Evolutionary conservation across 2,113 vertebrate genomes (phyloP), one percentile per base, ranked within the genome.

Genomic region (Nanorana parkeri): DNA sequence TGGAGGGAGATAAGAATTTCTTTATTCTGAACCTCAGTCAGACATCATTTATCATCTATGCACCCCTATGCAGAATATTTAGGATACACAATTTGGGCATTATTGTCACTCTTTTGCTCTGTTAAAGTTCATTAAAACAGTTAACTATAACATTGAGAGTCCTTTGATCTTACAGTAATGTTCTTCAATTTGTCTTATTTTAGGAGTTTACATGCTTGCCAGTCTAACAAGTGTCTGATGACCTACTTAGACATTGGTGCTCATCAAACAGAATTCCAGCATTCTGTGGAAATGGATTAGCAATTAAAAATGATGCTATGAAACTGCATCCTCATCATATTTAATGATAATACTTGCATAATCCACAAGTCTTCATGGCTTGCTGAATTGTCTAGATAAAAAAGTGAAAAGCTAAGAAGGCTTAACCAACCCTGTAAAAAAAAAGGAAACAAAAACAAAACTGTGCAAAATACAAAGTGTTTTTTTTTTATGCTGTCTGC

Each of bases 161-260:
- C 60, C 8, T 78, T 54, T 78, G 36, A 78, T 55, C 76, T 67
- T 29, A 51, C n/a, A 19, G 51, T 67, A 24, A 66, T 78, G 24
- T 67, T 65, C 51, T 78, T 67, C 47, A 55, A 78, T 67, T 78
- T 78, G 26, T 55, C 24, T 78, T 17, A 78, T 67, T 66, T 78
- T 78, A 78, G 29, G 66, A 78, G 61, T 54, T 65, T 32, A 54
- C 24, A 55, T 28, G 28, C 69, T 56, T 55, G 17, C 10, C 52
- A 73, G 28, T 55, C 47, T 67, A 29, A 67, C 15, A 19, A 67
- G 51, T 32, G 24, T 5, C 47, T 29, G 5, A 28, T 67, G 76
- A 78, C 76, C 63, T 78, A 67, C 11, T 32, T 78, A 66, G 23
- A 77, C 63, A 29, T 23, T 52, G 15, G 24, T 78, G 24, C 24